phyloP scores from a whole-genome alignment of 2,888 invertebrate genomes.

The Dexiosoma caninum region DNA sequence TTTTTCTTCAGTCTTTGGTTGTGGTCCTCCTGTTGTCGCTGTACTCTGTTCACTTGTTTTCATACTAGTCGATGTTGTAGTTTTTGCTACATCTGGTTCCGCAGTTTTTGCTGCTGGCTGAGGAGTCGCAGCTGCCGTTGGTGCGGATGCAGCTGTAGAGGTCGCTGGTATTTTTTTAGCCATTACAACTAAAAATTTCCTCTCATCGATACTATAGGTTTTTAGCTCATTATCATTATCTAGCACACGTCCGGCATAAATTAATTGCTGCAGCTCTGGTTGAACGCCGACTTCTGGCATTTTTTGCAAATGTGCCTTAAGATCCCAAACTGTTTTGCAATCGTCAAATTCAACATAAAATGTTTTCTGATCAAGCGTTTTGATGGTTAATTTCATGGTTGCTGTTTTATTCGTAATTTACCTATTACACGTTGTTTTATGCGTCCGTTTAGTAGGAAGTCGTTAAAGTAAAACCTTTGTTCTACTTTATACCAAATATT shows the following conservation, averaged over 20 bases:
- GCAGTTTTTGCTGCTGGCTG: conserved; percentile 23
- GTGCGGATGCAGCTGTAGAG: conserved; percentile 9
- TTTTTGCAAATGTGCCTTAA: conserved; percentile 82
- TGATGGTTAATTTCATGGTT: conserved; percentile 85
- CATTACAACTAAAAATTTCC: conserved; percentile 98
- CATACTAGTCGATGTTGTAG: conserved; percentile 34
- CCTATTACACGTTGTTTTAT: neutral
- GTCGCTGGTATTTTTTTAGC: conserved; percentile 77
- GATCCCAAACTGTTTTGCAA: conserved; percentile 88
- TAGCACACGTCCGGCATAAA: conserved; percentile 96
- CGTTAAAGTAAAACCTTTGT: neutral
- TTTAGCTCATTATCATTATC: conserved; percentile 89
- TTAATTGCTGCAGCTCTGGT: conserved; percentile 92
- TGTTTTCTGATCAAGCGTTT: conserved; percentile 94
- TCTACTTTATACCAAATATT: conserved; percentile 21
- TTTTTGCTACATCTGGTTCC: conserved; percentile 35
- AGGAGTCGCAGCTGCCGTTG: neutral
- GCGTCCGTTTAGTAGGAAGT: neutral
- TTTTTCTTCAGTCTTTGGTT: conserved; percentile 59
- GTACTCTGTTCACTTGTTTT: conserved; percentile 52
- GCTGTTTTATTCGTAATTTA: neutral
- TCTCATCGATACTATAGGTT: conserved; percentile 94
- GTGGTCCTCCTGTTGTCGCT: conserved; percentile 23
- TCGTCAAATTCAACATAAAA: conserved; percentile 93
- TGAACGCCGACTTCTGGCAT: conserved; percentile 77